These are phyloP conservation scores for Melipona quadrifasciata DNA, from an alignment of 1,140 invertebrate species.

Conservation along the genomic window DNA sequence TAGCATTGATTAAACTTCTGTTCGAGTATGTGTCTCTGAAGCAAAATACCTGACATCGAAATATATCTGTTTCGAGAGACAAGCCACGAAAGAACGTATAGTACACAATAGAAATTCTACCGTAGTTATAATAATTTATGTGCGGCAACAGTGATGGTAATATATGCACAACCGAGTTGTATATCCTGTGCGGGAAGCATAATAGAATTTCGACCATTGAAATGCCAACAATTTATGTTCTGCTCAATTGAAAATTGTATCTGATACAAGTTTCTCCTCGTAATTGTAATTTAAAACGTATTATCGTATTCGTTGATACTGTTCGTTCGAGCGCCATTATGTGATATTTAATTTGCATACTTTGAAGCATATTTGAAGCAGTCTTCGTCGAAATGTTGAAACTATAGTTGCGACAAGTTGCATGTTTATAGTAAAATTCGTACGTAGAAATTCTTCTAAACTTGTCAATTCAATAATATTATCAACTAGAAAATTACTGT, in stretches of 20 bases:
- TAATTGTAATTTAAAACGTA: background rate
- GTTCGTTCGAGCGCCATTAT: background rate
- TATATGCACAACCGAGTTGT: slow-evolving; percentile 15
- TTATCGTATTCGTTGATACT: background rate
- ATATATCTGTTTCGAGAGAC: background rate
- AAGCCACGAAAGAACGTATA: background rate
- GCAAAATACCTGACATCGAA: background rate
- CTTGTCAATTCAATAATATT: too few relatives aligned
- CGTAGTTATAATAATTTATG: slow-evolving; percentile 18
- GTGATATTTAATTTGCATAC: background rate
- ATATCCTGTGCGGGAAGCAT: background rate
- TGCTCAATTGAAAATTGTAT: background rate
- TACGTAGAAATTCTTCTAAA: background rate
- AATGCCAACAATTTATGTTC: slow-evolving; percentile 8
- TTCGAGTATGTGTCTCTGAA: background rate
- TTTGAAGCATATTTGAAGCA: background rate
- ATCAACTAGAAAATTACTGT: too few relatives aligned
- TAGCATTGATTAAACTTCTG: background rate
- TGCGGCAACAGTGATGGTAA: slow-evolving; percentile 18
- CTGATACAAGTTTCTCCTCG: background rate
- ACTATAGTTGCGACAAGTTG: background rate
- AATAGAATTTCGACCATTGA: slow-evolving; percentile 13
- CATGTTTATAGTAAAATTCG: background rate
- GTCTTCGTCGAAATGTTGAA: background rate
- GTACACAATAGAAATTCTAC: background rate